Conservation (phyloP, 1,140 invertebrate genomes). For the Whitmania pigra region DNA sequence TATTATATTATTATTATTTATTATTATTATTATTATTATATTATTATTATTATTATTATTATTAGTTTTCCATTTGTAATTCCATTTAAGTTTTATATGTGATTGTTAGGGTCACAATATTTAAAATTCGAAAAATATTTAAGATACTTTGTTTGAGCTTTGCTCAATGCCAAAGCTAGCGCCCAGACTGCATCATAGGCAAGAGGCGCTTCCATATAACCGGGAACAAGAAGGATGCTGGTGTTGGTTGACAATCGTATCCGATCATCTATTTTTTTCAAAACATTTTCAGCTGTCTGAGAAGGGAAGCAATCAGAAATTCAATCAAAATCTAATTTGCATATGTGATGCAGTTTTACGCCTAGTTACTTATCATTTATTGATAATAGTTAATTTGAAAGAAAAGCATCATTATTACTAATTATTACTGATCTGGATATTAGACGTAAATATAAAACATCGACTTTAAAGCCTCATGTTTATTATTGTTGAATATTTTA, state of each 20-base stretch:
- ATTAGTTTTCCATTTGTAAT: not conserved
- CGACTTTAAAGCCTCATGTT: too few species aligned
- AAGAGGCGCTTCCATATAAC: slow-evolving; percentile 91
- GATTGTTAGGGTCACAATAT: not conserved
- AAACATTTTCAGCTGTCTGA: slow-evolving; percentile 19
- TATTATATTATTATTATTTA: too few species aligned
- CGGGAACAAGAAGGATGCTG: slow-evolving; percentile 40
- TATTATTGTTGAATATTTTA: too few species aligned
- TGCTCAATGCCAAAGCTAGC: slow-evolving; percentile 88
- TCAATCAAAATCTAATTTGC: too few species aligned
- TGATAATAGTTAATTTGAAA: too few species aligned
- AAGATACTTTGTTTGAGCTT: slow-evolving; percentile 51
- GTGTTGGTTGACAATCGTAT: slow-evolving; percentile 14
- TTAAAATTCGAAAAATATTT: not conserved
- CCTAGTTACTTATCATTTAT: too few species aligned
- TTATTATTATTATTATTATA: too few species aligned
- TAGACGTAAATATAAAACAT: too few species aligned
- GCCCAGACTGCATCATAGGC: slow-evolving; percentile 99
- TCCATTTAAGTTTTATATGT: not conserved
- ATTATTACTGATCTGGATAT: too few species aligned
- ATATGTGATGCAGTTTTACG: too few species aligned
- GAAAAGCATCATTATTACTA: too few species aligned
- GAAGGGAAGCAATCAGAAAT: not conserved
- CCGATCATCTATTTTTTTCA: slow-evolving; percentile 20
- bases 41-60: too few species aligned